Conservation (phyloP, 2,113 vertebrate species). For the Papio anubis region DNA sequence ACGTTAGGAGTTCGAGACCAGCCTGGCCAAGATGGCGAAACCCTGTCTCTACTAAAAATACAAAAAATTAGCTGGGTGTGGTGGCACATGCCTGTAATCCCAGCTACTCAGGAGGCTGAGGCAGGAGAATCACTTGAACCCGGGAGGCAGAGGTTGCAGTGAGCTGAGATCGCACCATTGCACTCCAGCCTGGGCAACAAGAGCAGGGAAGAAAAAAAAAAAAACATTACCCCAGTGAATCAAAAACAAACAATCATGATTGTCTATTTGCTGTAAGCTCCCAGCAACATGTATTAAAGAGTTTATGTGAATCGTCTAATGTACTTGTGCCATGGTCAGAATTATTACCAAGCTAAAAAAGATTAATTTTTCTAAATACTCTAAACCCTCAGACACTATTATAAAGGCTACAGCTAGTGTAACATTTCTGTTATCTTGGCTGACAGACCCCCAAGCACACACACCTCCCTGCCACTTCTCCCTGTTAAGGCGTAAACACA, state of each 20-base stretch:
- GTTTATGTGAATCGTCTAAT: slow-evolving; percentile 83
- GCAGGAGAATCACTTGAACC: no score
- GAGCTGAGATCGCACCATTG: no score
- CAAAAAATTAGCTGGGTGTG: no score
- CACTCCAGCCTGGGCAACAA: no score
- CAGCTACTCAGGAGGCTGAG: no score
- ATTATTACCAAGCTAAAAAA: slow-evolving; percentile 84
- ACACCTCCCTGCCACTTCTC: background rate
- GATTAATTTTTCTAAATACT: slow-evolving; percentile 85
- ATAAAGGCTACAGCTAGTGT: slow-evolving; percentile 55
- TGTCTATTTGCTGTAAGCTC: slow-evolving; percentile 81
- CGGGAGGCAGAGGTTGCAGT: no score
- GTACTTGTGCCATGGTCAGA: slow-evolving; percentile 82
- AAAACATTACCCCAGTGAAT: background rate
- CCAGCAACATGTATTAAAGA: slow-evolving; percentile 80
- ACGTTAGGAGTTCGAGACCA: no score
- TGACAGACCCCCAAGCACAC: slow-evolving; percentile 67
- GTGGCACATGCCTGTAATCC: no score
- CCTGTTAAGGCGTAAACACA: background rate
- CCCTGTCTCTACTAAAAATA: no score
- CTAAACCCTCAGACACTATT: slow-evolving; percentile 72
- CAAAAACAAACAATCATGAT: slow-evolving; percentile 74
- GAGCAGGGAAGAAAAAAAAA: no score
- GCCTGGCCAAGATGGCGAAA: no score
- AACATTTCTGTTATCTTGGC: slow-evolving; percentile 65